Conservation (phyloP, 2,797 vertebrate genomes). For the Rhinophrynus dorsalis region DNA sequence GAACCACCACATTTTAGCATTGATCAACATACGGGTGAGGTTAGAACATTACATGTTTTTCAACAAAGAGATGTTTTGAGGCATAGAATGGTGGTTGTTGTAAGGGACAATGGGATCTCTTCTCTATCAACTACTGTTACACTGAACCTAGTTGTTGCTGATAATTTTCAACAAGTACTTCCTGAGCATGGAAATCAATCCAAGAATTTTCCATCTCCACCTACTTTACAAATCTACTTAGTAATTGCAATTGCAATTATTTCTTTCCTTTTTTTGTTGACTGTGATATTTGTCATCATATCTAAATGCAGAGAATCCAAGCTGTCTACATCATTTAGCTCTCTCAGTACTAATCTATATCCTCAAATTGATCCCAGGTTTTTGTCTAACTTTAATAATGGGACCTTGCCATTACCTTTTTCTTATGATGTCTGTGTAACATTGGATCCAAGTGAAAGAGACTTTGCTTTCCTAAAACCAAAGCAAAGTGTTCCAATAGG, state of each 20-base stretch:
- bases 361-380: slow-evolving; percentile 27
- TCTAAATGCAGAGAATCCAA: slow-evolving; percentile 10
- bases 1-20: slow-evolving; percentile 48
- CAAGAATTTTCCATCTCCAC: slow-evolving; percentile 13
- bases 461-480: slow-evolving; percentile 57
- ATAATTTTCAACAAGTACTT: slow-evolving; percentile 56
- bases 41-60: slow-evolving; percentile 50
- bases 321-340: neutral
- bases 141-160: slow-evolving; percentile 45
- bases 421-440: slow-evolving; percentile 66
- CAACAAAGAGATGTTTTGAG: slow-evolving; percentile 49
- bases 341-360: slow-evolving; percentile 10
- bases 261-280: slow-evolving; percentile 7
- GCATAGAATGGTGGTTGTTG: slow-evolving; percentile 43
- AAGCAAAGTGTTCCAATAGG: slow-evolving; percentile 26
- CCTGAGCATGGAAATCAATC: slow-evolving; percentile 46
- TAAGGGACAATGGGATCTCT: slow-evolving; percentile 59
- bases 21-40: slow-evolving; percentile 54
- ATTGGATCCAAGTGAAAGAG: slow-evolving; percentile 57
- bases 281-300: slow-evolving; percentile 2
- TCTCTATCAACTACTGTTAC: slow-evolving; percentile 51
- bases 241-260: slow-evolving; percentile 17
- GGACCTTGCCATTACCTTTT: slow-evolving; percentile 58
- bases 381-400: slow-evolving; percentile 50
- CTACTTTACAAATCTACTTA: slow-evolving; percentile 22